Conservation (phyloP, 1,140 invertebrate genomes). For the Leucophenga varia region DNA sequence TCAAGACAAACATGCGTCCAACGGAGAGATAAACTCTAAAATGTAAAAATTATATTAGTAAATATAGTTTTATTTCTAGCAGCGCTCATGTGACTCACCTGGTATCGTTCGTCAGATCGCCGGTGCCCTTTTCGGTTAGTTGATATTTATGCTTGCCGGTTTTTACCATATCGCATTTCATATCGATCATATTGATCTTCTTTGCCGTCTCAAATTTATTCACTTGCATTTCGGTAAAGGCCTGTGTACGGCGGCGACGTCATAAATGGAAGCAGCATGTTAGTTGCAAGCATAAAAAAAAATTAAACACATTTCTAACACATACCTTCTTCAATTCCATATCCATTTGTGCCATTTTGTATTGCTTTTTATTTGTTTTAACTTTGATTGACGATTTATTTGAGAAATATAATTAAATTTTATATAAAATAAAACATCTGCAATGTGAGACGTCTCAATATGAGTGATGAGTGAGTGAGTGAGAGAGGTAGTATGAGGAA, state of each 20-base stretch:
- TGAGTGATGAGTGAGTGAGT: too few relatives aligned
- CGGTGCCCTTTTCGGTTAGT: conserved; percentile 48
- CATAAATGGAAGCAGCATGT: background rate
- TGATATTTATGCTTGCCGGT: conserved; percentile 52
- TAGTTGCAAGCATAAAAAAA: too few relatives aligned
- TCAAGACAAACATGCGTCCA: conserved; percentile 53
- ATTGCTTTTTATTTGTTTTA: background rate
- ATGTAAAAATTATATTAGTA: too few relatives aligned
- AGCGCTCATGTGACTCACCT: too few relatives aligned
- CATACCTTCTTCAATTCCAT: conserved; percentile 52
- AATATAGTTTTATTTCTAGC: too few relatives aligned
- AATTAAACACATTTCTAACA: background rate
- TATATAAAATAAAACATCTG: conserved; percentile 29
- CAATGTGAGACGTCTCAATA: too few relatives aligned
- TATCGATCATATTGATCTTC: conserved; percentile 54
- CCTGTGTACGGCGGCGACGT: too few relatives aligned
- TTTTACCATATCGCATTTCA: conserved; percentile 51
- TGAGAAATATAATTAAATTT: conserved; percentile 21
- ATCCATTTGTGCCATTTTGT: conserved; percentile 51
- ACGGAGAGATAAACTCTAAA: conserved; percentile 49
- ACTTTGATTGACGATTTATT: too few relatives aligned
- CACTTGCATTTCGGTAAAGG: conserved; percentile 55
- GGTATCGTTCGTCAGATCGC: conserved; percentile 36
- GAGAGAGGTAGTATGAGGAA: too few relatives aligned
- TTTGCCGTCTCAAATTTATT: conserved; percentile 54